These are phyloP conservation scores for Lycocerus yunnanus DNA, from an alignment of 2,888 invertebrate genomes.

Conservation along the genomic window DNA sequence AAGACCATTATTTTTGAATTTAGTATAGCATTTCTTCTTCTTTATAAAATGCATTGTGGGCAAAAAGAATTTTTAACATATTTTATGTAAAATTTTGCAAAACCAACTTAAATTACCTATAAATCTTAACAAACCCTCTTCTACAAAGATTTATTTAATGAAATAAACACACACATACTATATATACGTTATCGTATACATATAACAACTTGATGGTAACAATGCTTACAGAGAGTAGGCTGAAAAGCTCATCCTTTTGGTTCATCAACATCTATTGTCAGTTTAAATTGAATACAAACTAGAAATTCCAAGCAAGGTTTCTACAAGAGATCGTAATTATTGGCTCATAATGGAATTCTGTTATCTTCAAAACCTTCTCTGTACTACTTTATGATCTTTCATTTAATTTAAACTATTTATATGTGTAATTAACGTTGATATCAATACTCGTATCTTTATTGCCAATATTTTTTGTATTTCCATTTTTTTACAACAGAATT, in stretches of 20 bases:
- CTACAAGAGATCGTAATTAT: slow-evolving; percentile 51
- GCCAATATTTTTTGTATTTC: not conserved
- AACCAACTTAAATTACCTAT: not conserved
- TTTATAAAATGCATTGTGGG: not conserved
- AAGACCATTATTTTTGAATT: not conserved
- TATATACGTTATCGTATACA: not conserved
- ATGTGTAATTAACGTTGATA: not conserved
- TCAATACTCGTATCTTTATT: not conserved
- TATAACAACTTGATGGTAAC: slow-evolving; percentile 32
- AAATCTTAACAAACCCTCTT: not conserved
- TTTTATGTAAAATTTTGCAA: no score
- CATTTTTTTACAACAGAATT: not conserved
- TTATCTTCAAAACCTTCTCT: slow-evolving; percentile 18
- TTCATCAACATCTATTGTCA: slow-evolving; percentile 52
- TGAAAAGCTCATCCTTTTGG: slow-evolving; percentile 48
- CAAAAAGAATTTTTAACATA: not conserved
- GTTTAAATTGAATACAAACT: slow-evolving; percentile 52
- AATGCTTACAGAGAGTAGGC: slow-evolving; percentile 41
- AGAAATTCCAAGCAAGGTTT: slow-evolving; percentile 46
- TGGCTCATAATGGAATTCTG: slow-evolving; percentile 48
- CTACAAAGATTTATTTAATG: not conserved
- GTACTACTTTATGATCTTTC: slow-evolving; percentile 2
- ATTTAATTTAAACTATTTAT: slow-evolving; percentile 1
- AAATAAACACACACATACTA: not conserved
- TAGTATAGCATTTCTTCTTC: not conserved